These are phyloP conservation scores for Scotopteryx bipunctaria DNA, from an alignment of 2,888 invertebrate genomes.

Conservation along the genomic window DNA sequence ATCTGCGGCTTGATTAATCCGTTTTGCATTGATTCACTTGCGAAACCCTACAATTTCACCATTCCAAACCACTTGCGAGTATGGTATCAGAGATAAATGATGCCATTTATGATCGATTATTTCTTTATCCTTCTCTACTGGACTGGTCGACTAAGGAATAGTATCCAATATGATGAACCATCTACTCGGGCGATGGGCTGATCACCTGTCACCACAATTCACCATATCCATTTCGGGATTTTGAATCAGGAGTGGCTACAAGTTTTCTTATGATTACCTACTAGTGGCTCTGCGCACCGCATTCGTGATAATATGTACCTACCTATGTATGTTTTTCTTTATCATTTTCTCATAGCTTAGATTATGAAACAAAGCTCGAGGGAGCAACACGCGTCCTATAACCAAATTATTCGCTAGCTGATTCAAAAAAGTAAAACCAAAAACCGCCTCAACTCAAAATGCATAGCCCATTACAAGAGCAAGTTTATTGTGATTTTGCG, in stretches of 20 bases:
- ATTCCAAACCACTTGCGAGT: not conserved
- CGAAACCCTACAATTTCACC: not conserved
- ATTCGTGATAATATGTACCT: too few species aligned
- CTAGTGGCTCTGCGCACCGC: too few species aligned
- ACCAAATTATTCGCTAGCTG: constrained; percentile 30
- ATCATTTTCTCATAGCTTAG: constrained; percentile 10
- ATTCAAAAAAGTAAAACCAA: constrained; percentile 59
- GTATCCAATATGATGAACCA: too few species aligned
- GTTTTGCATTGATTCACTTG: constrained; percentile 43
- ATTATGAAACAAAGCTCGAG: constrained; percentile 19
- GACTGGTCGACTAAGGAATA: too few species aligned
- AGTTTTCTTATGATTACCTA: too few species aligned
- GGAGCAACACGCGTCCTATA: constrained; percentile 26
- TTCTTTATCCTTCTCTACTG: too few species aligned
- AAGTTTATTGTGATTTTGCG: constrained; percentile 80
- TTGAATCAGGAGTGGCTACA: too few species aligned
- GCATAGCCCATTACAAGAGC: constrained; percentile 71
- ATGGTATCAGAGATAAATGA: too few species aligned
- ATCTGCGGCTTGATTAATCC: constrained; percentile 42
- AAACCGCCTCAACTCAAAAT: constrained; percentile 58
- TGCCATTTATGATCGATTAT: too few species aligned
- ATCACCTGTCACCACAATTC: too few species aligned
- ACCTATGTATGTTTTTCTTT: not conserved
- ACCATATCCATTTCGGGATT: too few species aligned
- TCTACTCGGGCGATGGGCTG: too few species aligned